Percentiles rank a stretch among this genome's conserved stretches.
Evolutionary conservation across 2,113 vertebrate genomes (phyloP).

Genomic region (Hydrolagus affinis): DNA sequence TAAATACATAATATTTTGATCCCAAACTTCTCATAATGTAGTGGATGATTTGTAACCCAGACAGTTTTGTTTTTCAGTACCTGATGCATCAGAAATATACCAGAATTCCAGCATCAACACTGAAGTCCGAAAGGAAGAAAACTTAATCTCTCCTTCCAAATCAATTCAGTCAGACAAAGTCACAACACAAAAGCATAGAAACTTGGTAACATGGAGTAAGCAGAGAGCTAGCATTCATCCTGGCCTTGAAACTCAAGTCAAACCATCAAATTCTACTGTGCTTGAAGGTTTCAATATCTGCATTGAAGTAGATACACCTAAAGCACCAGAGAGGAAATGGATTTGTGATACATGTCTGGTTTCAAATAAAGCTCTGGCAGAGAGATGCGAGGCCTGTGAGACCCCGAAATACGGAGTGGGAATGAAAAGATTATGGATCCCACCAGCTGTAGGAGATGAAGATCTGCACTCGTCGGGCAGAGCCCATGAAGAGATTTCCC

Average conservation of each 20-base stretch:
- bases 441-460: neutral
- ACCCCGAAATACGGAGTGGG: neutral
- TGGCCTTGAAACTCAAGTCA: neutral
- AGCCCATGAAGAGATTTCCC: neutral
- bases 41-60: neutral
- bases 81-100: neutral
- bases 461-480: no score
- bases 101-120: neutral
- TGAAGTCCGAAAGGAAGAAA: neutral
- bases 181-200: neutral
- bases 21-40: neutral
- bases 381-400: neutral
- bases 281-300: neutral
- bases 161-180: neutral
- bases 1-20: neutral
- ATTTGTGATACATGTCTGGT: conserved; percentile 6
- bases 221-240: neutral
- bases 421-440: conserved; percentile 9
- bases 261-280: neutral
- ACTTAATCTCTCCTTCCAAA: neutral
- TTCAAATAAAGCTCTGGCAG: neutral
- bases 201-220: neutral
- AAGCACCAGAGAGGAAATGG: neutral
- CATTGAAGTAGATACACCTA: neutral
- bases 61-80: neutral